These are phyloP conservation scores for Stichopus horrens DNA, from an alignment of 53 echinoderm and acorn worm species.

Conservation along the genomic window DNA sequence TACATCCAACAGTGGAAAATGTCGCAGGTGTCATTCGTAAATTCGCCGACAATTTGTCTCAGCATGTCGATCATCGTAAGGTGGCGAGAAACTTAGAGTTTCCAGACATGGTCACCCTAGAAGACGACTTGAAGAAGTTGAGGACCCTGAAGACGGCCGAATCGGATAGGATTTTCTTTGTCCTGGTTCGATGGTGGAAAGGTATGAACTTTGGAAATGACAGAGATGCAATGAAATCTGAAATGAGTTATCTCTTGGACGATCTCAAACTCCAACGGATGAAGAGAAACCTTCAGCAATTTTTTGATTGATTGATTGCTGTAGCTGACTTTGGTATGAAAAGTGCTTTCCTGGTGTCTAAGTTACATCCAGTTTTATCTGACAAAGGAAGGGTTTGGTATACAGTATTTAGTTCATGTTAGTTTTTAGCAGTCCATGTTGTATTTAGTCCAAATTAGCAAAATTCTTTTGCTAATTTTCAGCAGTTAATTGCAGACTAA, in stretches of 20 bases:
- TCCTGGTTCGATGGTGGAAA: conserved; percentile 33
- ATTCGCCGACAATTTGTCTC: conserved; percentile 6
- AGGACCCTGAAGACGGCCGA: conserved; percentile 6
- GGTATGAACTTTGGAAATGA: conserved; percentile 2
- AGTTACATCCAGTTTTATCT: background rate
- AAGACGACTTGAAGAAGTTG: conserved; percentile 2
- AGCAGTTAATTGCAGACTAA: background rate
- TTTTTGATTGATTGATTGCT: background rate
- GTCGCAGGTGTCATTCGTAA: conserved; percentile 32
- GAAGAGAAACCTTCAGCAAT: conserved; percentile 32
- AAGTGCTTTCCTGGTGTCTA: background rate
- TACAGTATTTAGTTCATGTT: background rate
- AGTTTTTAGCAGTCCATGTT: too few species aligned
- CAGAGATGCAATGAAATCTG: background rate
- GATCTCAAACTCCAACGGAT: conserved; percentile 23
- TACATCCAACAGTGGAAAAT: background rate
- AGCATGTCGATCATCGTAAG: conserved; percentile 16
- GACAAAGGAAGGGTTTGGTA: background rate
- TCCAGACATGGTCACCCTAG: background rate
- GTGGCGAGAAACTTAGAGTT: conserved; percentile 33
- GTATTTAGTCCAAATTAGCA: too few species aligned
- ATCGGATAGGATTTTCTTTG: conserved; percentile 26
- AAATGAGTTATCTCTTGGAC: conserved; percentile 16
- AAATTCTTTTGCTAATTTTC: background rate
- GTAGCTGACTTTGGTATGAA: background rate